Conservation (phyloP, 2,888 invertebrate species). For the Eustalomyia histrio region DNA sequence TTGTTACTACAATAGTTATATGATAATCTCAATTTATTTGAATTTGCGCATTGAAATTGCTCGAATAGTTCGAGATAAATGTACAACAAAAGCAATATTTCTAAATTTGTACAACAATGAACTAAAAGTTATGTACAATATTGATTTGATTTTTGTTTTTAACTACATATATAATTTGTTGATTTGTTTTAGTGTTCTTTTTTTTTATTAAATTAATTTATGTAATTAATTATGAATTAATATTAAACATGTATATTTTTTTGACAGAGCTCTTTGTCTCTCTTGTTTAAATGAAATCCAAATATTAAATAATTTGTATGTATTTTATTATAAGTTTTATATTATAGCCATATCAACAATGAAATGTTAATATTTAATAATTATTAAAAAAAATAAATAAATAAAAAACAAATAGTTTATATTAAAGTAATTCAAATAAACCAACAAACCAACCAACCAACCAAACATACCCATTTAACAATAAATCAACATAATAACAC, state of each 20-base stretch:
- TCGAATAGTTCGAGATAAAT: neutral
- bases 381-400: neutral
- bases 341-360: neutral
- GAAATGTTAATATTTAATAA: neutral
- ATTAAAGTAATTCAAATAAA: neutral
- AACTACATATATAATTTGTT: neutral
- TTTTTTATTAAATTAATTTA: conserved; percentile 5
- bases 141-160: conserved; percentile 1
- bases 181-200: conserved; percentile 10
- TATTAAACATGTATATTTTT: no score
- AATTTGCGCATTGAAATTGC: neutral
- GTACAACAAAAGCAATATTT: conserved; percentile 7
- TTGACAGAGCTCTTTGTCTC: neutral
- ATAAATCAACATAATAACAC: conserved; percentile 29
- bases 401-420: neutral
- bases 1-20: conserved; percentile 60
- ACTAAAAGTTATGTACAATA: neutral
- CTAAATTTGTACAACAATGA: neutral
- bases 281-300: neutral
- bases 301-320: conserved; percentile 16
- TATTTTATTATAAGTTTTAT: conserved; percentile 9
- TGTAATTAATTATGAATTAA: neutral
- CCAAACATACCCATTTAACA: neutral
- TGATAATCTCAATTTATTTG: conserved; percentile 13
- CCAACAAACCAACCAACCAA: no score